Percentiles rank a stretch among this genome's conserved stretches.
Evolutionary conservation across 2,113 vertebrate genomes (phyloP).

Genomic region (Nesogale talazaci): DNA sequence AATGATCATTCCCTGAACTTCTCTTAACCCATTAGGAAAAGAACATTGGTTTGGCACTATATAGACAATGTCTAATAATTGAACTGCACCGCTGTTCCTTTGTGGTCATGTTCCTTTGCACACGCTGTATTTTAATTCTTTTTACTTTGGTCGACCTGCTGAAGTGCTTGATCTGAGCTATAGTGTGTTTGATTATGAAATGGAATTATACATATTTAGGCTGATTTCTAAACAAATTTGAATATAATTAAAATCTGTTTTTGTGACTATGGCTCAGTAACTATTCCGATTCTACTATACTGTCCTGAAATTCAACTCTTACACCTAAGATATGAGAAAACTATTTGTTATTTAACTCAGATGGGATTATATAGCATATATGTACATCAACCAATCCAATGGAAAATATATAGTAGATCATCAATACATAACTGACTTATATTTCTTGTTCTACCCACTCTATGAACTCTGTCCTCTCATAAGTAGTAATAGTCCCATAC

Average conservation of each 20-base stretch:
- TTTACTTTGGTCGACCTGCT: neutral
- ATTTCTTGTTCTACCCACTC: neutral
- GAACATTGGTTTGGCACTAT: too few species aligned
- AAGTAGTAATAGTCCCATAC: neutral
- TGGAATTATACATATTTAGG: neutral
- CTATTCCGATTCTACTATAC: neutral
- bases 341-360: neutral
- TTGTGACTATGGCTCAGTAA: neutral
- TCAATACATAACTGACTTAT: neutral
- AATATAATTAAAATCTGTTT: neutral
- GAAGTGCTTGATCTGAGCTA: neutral
- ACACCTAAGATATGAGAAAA: fast-evolving
- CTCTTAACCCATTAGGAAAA: too few species aligned
- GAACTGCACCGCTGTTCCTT: neutral
- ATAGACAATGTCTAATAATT: too few species aligned
- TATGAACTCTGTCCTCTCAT: fast-evolving
- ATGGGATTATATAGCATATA: neutral
- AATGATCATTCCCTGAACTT: too few species aligned
- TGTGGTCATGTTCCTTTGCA: neutral
- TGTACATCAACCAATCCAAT: neutral
- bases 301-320: slow-evolving; percentile 27
- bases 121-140: neutral
- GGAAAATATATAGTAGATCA: neutral
- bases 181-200: neutral
- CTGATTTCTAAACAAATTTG: neutral